phyloP scores from a whole-genome alignment of 2,888 invertebrate genomes.

The Phalangium opilio region DNA sequence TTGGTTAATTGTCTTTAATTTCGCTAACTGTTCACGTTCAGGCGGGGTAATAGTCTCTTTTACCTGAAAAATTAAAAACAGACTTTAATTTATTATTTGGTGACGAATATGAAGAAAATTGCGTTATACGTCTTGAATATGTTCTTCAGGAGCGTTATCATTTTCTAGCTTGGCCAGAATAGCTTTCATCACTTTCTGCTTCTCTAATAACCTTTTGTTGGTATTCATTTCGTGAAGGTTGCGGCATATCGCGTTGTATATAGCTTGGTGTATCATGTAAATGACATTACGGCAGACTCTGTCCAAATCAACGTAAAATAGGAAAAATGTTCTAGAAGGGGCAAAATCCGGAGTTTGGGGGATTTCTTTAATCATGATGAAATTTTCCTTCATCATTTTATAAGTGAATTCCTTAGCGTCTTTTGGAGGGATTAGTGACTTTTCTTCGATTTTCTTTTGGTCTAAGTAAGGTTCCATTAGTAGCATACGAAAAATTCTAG shows the following conservation, averaged over 20 bases:
- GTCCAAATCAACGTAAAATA: constrained; percentile 55
- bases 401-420: constrained; percentile 80
- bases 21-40: constrained; percentile 55
- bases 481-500: constrained; percentile 72
- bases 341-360: constrained; percentile 46
- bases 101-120: constrained; percentile 2
- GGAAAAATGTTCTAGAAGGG: constrained; percentile 61
- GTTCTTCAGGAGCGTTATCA: constrained; percentile 58
- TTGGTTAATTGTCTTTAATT: constrained; percentile 55
- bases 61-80: constrained; percentile 39
- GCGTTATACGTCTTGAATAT: constrained; percentile 55
- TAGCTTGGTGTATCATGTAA: constrained; percentile 52
- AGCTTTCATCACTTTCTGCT: constrained; percentile 67
- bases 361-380: constrained; percentile 27
- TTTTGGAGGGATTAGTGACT: constrained; percentile 85
- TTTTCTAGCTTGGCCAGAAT: constrained; percentile 62
- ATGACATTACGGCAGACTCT: constrained; percentile 46
- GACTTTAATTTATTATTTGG: background rate
- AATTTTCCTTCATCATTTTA: constrained; percentile 61
- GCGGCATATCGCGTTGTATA: constrained; percentile 51
- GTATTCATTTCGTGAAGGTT: constrained; percentile 46
- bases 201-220: constrained; percentile 66
- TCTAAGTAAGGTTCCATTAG: constrained; percentile 65
- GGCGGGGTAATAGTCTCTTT: constrained; percentile 75
- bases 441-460: constrained; percentile 76